Base-by-base conservation (phyloP, 2,113 vertebrate species). In the Artemisiospiza belli region DNA sequence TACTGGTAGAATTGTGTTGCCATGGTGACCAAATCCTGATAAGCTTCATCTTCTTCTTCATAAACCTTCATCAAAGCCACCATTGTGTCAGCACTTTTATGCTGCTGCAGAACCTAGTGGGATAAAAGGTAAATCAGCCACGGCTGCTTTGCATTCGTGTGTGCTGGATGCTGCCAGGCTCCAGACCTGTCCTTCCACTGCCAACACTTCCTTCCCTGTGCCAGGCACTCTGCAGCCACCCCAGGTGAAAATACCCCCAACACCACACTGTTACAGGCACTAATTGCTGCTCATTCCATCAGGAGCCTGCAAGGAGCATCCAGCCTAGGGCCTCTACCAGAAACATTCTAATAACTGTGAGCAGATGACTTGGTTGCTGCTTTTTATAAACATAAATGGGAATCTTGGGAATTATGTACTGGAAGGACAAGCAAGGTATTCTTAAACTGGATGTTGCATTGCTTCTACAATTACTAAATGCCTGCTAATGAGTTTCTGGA, bases 1-100 rank as follows among this genome's bases (percentile, higher is more conserved):
- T 99, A 99, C 96, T 99, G 99, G 97, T 99, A 99, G 97, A 99
- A 99, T 49, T 94, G 96, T 17, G 99, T 99, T 93, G 99, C 99
- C 75, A 96, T 94, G 41, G 98, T 98, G 90, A 99, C 98, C 86
- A 99, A 95, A 69, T 99, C 98, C 89, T 98, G 97, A 97, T 99
- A 99, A 7, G 97, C 97, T 81, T 98, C 97, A 4, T 99, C 99
- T 96, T 99, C 99, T 69, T 99, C 98, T 80, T 98, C 96, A 78
- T 99, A 99, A 94, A 99, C 97, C 89, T 97, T 94, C 96, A 99
- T 98, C 94, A 99, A 98, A 66, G 95, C 97, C 18, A 99, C 98
- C 98, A 99, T 98, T 72, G 98, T 97, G 92, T 98, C 97, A 41
- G 98, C 92, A 41, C 91, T 78, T 92, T 94, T 94, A 41, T 99